Evolutionary conservation across 2,888 invertebrate genomes (phyloP), one percentile per base, ranked within the genome.

Genomic region (Lepidocyrtoides sp.): DNA sequence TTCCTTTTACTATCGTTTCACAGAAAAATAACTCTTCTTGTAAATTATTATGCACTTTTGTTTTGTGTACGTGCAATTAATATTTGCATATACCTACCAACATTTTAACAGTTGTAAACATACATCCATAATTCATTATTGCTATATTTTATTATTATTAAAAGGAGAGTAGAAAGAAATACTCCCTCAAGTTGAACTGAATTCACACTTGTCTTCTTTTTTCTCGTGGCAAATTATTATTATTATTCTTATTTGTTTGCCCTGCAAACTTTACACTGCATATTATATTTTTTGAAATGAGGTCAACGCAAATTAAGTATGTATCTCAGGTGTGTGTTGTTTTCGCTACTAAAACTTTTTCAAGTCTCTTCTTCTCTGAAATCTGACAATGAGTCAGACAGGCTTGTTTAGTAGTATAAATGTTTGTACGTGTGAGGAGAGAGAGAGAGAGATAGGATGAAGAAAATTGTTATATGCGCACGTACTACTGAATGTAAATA

Each of bases 1-100:
- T 72, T 72, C 72, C 72, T 72, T 72, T 72, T 72, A 72, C 72
- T 72, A 72, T 72, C 72, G 44, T 72, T 41, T 72, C 8, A 72
- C 8, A 7, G 20, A 10, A 29, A 14, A n/a, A 3, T 10, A 20
- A 41, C 23, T 36, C 3, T 36, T 36, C 3, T 7, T 36, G 36
- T 36, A 36, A 20, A 57, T 26, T 29, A 63, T 63, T 69, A 20
- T 69, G 69, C 36, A 69, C 17, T 36, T 69, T 57, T 36, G 36
- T 57, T n/a, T 69, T 69, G 72, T 12, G 75, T 77, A 51, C 29
- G 48, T 77, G 48, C 17, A 77, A 77, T 77, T 77, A 66, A 1
- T 2, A 44, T 26, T 69, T 69, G 8, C 36, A 36, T 66, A n/a
- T 17, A 17, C 3, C 5, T 12, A 17, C 3, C 5, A 2, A 17